These are phyloP conservation scores for Fringilla coelebs DNA, from an alignment of 2,797 vertebrate species.

Conservation along the genomic window DNA sequence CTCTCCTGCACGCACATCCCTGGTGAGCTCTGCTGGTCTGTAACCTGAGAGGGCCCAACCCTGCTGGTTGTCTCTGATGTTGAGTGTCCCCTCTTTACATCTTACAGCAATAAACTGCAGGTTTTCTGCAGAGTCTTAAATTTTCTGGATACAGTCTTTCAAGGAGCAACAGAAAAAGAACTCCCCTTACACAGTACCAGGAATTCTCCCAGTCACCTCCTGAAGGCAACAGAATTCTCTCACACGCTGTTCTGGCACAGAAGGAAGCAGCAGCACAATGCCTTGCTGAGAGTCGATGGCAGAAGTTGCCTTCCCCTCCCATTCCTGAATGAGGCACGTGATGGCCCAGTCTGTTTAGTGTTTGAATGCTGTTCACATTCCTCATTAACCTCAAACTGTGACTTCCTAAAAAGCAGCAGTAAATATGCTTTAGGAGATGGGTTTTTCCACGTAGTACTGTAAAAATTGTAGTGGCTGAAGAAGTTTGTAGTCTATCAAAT, in stretches of 20 bases:
- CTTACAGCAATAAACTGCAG: background rate
- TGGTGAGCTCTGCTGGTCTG: background rate
- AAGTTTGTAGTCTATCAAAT: background rate
- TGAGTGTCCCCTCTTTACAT: background rate
- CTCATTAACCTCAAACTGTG: background rate
- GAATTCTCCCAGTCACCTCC: background rate
- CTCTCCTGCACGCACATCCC: background rate
- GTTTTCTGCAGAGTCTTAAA: background rate
- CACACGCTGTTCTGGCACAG: rapidly evolving
- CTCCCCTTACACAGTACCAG: background rate
- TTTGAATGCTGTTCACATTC: background rate
- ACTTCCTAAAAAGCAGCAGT: background rate
- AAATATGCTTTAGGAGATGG: background rate
- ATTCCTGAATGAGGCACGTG: background rate
- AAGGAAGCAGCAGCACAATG: background rate
- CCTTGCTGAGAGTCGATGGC: rapidly evolving
- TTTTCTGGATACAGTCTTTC: background rate
- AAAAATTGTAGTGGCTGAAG: background rate
- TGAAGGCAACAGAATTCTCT: background rate
- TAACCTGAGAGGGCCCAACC: background rate
- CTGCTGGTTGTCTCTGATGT: background rate
- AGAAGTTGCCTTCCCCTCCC: background rate
- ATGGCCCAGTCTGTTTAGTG: background rate
- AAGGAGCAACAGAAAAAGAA: background rate
- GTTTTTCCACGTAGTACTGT: background rate